phyloP scores from a whole-genome alignment of 2,113 vertebrate genomes.

The Crotalus viridis region DNA sequence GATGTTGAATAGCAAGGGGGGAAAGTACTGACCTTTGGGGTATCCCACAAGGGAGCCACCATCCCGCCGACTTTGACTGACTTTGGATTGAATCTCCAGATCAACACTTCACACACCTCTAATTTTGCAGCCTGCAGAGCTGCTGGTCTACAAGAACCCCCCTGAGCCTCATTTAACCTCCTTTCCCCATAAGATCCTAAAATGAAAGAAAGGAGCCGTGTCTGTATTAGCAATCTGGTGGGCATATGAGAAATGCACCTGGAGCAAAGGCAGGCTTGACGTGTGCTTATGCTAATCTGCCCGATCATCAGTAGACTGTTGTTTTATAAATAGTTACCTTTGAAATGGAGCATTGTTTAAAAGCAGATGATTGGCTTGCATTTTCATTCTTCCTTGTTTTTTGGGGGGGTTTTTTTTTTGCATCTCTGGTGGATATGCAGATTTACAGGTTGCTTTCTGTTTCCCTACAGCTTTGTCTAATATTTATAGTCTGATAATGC shows the following conservation, averaged over 20 bases:
- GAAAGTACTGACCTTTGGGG: not conserved
- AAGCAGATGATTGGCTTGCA: conserved; percentile 44
- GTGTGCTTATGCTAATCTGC: conserved; percentile 3
- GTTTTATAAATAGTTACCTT: conserved; percentile 26
- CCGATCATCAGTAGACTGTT: not conserved
- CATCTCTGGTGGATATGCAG: conserved; percentile 32
- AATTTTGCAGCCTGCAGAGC: not conserved
- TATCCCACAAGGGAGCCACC: not conserved
- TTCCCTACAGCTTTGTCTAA: conserved; percentile 11
- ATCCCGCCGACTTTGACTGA: not conserved
- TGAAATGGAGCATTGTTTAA: conserved; percentile 44
- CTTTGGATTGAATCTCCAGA: not conserved
- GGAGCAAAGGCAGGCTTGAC: conserved; percentile 6
- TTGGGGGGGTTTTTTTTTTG: not conserved
- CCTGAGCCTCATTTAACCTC: not conserved
- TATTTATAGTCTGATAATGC: conserved; percentile 52
- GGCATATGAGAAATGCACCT: not conserved
- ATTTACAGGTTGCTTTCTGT: conserved; percentile 34
- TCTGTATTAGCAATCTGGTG: too few relatives aligned
- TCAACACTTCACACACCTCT: not conserved
- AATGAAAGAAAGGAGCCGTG: not conserved
- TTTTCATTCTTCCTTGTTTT: conserved; percentile 35
- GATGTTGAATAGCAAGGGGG: not conserved
- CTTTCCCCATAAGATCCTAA: not conserved
- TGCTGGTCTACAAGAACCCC: not conserved